Percentiles rank a stretch among this genome's conserved stretches.
Evolutionary conservation across 2,888 invertebrate species (phyloP).

Genomic region (Campoplex capitator): DNA sequence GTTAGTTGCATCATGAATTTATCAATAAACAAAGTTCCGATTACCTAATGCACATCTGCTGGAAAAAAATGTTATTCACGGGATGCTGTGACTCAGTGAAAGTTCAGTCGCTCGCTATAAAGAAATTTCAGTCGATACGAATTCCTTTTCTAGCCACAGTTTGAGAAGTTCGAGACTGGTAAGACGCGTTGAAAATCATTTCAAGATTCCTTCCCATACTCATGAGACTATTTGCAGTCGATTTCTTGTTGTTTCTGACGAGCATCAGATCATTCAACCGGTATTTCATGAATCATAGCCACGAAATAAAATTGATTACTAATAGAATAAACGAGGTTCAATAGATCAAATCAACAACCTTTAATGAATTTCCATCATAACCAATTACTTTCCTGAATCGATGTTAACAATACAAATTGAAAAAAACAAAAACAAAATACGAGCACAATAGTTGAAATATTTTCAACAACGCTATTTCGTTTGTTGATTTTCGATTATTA

Average conservation of each 20-base stretch:
- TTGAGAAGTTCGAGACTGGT: constrained; percentile 38
- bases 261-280: not conserved
- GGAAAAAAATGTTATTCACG: not conserved
- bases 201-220: not conserved
- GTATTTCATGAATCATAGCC: not conserved
- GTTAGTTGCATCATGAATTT: not conserved
- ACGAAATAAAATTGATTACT: not conserved
- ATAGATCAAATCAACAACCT: not conserved
- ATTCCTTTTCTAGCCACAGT: constrained; percentile 46
- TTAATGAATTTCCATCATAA: not conserved
- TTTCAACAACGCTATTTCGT: not conserved
- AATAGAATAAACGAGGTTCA: not conserved
- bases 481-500: not conserved
- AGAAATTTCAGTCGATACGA: constrained; percentile 62
- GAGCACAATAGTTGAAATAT: not conserved
- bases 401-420: too few species aligned
- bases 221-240: not conserved
- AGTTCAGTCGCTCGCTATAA: constrained; percentile 42
- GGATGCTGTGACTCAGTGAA: constrained; percentile 45
- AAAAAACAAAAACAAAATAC: too few species aligned
- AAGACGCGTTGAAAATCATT: not conserved
- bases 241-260: not conserved
- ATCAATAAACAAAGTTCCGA: not conserved
- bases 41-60: not conserved
- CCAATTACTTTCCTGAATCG: not conserved